Evolutionary conservation across 2,113 vertebrate genomes (phyloP), one percentile per base, ranked within the genome.

Genomic region (Nipponia nippon): DNA sequence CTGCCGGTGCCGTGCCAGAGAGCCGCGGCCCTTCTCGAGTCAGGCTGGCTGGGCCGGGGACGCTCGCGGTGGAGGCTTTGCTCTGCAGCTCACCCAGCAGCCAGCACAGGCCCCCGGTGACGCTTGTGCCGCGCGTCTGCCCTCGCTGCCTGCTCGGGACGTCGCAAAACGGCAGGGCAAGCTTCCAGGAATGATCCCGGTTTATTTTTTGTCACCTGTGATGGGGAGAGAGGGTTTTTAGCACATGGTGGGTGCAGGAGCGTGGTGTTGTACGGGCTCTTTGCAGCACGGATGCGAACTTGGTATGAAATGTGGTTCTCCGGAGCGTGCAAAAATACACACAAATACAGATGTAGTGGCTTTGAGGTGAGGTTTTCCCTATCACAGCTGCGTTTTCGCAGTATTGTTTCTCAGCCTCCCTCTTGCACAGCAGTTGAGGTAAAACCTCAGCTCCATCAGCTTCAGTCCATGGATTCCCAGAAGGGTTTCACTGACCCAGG

Each of bases 21-120:
- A 83, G 67, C 36, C 0, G 0, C 29, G 6, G 61, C 55, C 13
- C 59, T 29, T 5, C 50, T 44, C 5, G 2, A 15, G 59, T 2
- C 13, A 4, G 65, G 59, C 59, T 38, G 59, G 26, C 47, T 40
- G 3, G 72, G 47, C 25, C 17, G 21, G 66, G 77, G 61, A 29
- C 1, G 3, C 55, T 53, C 3, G 2, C 1, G 21, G 53, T 7
- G 25, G 21, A 40, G n/a, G 42, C 47, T 47, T 62, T 22, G 53
- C 63, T 13, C 63, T 32, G 49, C 55, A 47, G 61, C 46, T 67
- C 63, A 13, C 13, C 36, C 9, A 22, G 20, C 61, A 38, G 40
- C 49, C 32, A 25, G 62, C 69, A 58, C 58, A 21, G 65, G 15
- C 36, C 49, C 27, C 11, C 3, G 2, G 90, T 9, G 83, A n/a